Evolutionary conservation across 2,888 invertebrate genomes (phyloP).

Genomic region (Syrphus vitripennis): DNA sequence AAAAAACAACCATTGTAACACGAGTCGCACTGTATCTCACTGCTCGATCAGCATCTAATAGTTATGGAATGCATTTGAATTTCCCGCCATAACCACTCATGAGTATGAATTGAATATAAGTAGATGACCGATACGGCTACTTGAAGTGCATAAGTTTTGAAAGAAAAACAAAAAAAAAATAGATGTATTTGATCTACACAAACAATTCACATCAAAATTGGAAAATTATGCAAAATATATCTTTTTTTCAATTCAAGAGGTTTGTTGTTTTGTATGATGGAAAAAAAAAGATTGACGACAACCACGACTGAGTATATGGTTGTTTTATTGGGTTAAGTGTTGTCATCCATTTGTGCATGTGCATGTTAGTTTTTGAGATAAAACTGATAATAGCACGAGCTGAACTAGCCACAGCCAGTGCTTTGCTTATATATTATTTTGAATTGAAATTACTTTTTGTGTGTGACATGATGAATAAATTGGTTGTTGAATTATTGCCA

Average conservation of each 20-base stretch:
- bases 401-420: too few relatives aligned
- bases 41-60: conserved; percentile 21
- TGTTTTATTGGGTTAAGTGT: conserved; percentile 8
- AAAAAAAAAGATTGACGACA: conserved; percentile 5
- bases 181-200: conserved; percentile 39
- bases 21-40: not conserved
- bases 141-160: conserved; percentile 5
- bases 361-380: conserved; percentile 9
- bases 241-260: not conserved
- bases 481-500: conserved; percentile 37
- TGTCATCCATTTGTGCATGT: conserved; percentile 8
- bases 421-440: not conserved
- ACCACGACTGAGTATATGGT: not conserved
- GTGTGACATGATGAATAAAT: conserved; percentile 32
- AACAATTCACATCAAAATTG: conserved; percentile 19
- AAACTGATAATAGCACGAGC: conserved; percentile 9
- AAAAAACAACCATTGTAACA: conserved; percentile 11
- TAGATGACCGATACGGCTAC: conserved; percentile 10
- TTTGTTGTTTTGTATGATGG: not conserved
- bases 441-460: conserved; percentile 6
- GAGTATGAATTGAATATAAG: not conserved
- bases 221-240: conserved; percentile 51
- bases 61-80: conserved; percentile 51
- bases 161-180: not conserved
- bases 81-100: not conserved